A percentile compares a stretch with the other conserved stretches of the same genome.
Conservation (phyloP, 2,797 vertebrate genomes). For the Sebastes itinus region DNA sequence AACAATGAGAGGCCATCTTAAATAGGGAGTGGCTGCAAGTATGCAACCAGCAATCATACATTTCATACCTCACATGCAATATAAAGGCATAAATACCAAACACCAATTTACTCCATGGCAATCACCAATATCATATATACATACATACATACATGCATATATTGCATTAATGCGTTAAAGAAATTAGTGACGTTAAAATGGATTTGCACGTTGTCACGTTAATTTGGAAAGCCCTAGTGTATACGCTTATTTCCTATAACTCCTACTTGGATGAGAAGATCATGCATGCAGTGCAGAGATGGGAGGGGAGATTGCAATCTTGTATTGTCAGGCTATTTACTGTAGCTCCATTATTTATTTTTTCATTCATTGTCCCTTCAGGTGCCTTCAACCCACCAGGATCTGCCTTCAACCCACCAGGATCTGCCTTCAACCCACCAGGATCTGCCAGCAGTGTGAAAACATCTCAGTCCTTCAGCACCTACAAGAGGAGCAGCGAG, state of each 20-base stretch:
- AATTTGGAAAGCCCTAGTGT: no score
- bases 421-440: slow-evolving; percentile 44
- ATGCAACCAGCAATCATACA: background rate
- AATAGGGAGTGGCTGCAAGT: background rate
- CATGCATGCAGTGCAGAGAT: background rate
- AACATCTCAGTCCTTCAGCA: slow-evolving; percentile 60
- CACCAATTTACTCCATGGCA: background rate
- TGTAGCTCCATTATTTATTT: background rate
- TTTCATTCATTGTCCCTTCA: slow-evolving; percentile 37
- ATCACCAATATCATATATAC: no score
- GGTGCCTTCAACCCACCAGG: slow-evolving; percentile 71
- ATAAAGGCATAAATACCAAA: background rate
- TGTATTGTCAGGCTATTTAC: background rate
- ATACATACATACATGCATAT: no score
- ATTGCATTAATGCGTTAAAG: no score
- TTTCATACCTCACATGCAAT: background rate
- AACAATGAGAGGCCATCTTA: background rate
- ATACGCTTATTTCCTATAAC: background rate
- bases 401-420: slow-evolving; percentile 49
- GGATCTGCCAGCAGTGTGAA: slow-evolving; percentile 57
- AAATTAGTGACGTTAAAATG: no score
- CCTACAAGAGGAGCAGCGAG: slow-evolving; percentile 33
- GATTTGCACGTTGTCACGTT: no score
- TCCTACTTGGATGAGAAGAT: background rate
- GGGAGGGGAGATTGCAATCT: no score